A percentile compares a stretch with the other conserved stretches of the same genome.
Evolutionary conservation across 2,113 vertebrate species (phyloP).

Genomic region (Phalacrocorax carbo): DNA sequence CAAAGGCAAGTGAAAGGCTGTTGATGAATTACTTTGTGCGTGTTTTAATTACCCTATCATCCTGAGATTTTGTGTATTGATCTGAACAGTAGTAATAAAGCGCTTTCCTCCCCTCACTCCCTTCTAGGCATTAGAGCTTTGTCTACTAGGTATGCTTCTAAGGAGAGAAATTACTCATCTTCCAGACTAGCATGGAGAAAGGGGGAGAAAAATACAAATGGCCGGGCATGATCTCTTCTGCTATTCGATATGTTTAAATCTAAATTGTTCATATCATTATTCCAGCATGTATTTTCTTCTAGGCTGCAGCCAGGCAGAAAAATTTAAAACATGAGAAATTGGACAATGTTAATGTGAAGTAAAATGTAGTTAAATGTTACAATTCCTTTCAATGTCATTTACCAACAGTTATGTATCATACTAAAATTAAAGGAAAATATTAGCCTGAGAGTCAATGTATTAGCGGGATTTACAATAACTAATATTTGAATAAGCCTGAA

Average conservation of each 20-base stretch:
- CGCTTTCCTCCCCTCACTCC: constrained; percentile 46
- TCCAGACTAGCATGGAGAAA: constrained; percentile 58
- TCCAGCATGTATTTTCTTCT: constrained; percentile 76
- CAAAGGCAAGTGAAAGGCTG: constrained; percentile 64
- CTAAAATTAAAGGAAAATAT: constrained; percentile 74
- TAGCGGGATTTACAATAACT: constrained; percentile 56
- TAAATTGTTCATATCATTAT: constrained; percentile 81
- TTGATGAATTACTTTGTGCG: constrained; percentile 71
- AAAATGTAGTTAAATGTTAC: constrained; percentile 75
- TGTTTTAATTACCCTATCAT: constrained; percentile 80
- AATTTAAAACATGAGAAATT: constrained; percentile 78
- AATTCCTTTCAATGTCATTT: constrained; percentile 71
- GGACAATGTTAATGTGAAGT: constrained; percentile 74
- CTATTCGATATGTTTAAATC: constrained; percentile 77
- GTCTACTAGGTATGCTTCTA: constrained; percentile 69
- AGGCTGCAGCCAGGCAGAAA: constrained; percentile 78
- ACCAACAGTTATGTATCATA: constrained; percentile 63
- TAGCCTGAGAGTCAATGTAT: constrained; percentile 52
- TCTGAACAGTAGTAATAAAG: constrained; percentile 74
- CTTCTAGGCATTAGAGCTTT: constrained; percentile 65
- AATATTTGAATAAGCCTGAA: constrained; percentile 67
- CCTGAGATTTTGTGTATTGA: constrained; percentile 78
- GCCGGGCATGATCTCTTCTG: constrained; percentile 71
- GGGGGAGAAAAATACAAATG: constrained; percentile 53
- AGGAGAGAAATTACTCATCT: constrained; percentile 75